Evolutionary conservation across 2,113 vertebrate species (phyloP).

Genomic region (Ramphastos sulfuratus): DNA sequence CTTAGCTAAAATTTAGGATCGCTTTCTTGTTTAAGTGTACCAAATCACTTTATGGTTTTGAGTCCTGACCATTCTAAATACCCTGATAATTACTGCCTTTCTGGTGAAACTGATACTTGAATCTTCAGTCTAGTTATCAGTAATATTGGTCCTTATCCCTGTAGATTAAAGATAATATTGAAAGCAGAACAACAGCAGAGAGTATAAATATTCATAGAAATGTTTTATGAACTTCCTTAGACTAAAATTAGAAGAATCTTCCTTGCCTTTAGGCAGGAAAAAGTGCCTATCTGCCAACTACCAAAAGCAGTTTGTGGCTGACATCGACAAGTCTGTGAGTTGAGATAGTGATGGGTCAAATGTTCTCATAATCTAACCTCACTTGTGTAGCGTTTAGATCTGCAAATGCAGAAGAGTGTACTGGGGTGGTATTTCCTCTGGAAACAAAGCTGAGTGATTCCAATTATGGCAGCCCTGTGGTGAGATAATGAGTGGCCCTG

Average conservation of each 20-base stretch:
- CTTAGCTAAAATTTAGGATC: neutral
- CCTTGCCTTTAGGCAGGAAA: neutral
- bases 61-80: neutral
- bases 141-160: neutral
- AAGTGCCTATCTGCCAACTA: neutral
- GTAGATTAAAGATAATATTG: neutral
- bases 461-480: neutral
- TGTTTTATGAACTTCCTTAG: neutral
- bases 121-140: neutral
- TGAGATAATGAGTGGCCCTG: neutral
- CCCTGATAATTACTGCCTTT: neutral
- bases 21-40: neutral
- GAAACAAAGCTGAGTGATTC: neutral
- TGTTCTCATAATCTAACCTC: neutral
- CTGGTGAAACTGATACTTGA: neutral
- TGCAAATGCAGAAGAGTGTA: neutral
- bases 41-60: neutral
- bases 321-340: neutral
- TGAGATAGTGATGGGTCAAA: neutral
- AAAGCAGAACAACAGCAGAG: neutral
- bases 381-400: neutral
- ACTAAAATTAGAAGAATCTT: neutral
- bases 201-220: neutral
- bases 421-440: neutral
- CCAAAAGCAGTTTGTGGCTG: neutral